Percentiles rank a stretch among this genome's conserved stretches.
phyloP scores from a whole-genome alignment of 2,797 vertebrate species.

The Antennarius maculatus region DNA sequence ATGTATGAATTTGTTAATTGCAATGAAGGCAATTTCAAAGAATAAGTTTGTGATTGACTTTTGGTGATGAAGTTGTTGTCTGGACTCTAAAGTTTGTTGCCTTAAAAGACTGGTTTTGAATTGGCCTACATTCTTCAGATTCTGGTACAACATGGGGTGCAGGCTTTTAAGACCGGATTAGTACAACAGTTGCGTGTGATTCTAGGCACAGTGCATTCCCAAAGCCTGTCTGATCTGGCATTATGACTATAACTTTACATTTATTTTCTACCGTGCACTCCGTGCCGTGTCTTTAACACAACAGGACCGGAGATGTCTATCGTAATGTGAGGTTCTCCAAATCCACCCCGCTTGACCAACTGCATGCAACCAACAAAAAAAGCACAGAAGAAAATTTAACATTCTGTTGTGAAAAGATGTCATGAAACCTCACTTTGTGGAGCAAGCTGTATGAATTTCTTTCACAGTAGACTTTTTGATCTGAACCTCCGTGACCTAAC shows the following conservation, averaged over 20 bases:
- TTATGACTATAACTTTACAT: constrained; percentile 70
- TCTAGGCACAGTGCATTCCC: constrained; percentile 67
- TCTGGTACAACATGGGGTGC: constrained; percentile 83
- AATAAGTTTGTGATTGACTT: constrained; percentile 37
- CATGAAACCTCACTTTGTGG: constrained; percentile 35
- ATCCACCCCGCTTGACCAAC: constrained; percentile 52
- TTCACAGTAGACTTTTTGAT: constrained; percentile 46
- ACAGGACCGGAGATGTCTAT: background rate
- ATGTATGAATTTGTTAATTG: background rate
- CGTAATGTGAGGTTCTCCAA: constrained; percentile 27
- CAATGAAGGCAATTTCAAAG: background rate
- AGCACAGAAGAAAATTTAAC: constrained; percentile 30
- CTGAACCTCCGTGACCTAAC: constrained; percentile 24
- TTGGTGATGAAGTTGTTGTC: constrained; percentile 38
- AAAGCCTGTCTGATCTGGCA: constrained; percentile 79
- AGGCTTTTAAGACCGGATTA: constrained; percentile 83
- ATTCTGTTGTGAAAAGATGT: constrained; percentile 7
- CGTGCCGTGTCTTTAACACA: background rate
- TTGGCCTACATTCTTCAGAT: constrained; percentile 86
- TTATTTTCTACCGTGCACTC: constrained; percentile 25
- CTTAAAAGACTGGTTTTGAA: constrained; percentile 73
- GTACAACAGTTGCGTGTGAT: constrained; percentile 76
- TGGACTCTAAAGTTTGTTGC: constrained; percentile 58
- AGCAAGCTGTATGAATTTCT: constrained; percentile 23
- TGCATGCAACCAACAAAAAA: constrained; percentile 20